Evolutionary conservation across 2,113 vertebrate species (phyloP).

Genomic region (Bufo bufo): DNA sequence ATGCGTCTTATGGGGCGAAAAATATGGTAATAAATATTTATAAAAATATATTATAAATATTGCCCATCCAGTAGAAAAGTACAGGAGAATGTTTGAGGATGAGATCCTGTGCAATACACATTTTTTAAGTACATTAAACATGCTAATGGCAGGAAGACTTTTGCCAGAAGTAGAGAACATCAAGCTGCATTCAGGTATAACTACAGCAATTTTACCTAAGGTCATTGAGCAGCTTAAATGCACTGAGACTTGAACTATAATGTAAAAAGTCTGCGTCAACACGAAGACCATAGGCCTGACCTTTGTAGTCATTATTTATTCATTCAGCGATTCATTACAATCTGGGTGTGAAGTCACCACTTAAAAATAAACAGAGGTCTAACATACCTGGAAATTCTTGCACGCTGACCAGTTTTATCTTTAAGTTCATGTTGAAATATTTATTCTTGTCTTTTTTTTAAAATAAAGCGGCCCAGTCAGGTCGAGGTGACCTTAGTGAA

Average conservation of each 20-base stretch:
- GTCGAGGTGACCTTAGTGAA: background rate
- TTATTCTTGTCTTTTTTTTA: slow-evolving; percentile 19
- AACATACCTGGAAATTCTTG: slow-evolving; percentile 34
- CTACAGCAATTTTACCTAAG: slow-evolving; percentile 2
- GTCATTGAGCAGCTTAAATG: slow-evolving; percentile 21
- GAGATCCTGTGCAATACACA: background rate
- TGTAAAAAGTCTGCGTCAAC: slow-evolving; percentile 38
- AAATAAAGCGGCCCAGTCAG: background rate
- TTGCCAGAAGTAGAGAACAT: background rate
- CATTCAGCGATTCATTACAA: slow-evolving; percentile 33
- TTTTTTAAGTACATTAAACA: background rate
- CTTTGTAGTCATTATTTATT: slow-evolving; percentile 48
- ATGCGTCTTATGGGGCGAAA: too few relatives aligned
- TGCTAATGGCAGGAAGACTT: background rate
- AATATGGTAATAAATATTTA: too few relatives aligned
- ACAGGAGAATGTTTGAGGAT: too few relatives aligned
- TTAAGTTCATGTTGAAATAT: slow-evolving; percentile 32
- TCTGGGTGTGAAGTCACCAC: slow-evolving; percentile 17
- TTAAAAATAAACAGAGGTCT: slow-evolving; percentile 32
- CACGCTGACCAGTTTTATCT: background rate
- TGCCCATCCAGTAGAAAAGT: too few relatives aligned
- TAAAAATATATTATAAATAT: too few relatives aligned
- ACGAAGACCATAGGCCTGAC: slow-evolving; percentile 11
- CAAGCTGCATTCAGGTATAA: background rate
- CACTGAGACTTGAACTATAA: slow-evolving; percentile 8